Base-by-base conservation (phyloP, 2,113 vertebrate genomes). In the Cromileptes altivelis region DNA sequence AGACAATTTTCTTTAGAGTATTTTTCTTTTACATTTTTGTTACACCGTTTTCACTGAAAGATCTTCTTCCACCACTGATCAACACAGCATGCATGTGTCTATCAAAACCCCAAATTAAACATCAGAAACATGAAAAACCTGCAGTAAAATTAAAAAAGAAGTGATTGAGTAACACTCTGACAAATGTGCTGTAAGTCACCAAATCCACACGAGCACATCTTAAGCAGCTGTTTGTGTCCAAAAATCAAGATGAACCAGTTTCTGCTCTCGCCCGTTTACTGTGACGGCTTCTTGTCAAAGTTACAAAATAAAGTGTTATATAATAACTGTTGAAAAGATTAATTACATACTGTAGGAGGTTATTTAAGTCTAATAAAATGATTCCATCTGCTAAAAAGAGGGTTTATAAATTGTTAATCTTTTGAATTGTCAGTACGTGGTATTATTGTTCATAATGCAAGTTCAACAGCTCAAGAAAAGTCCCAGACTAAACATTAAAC, bases 401-500 rank as follows among this genome's bases (percentile, higher is more conserved):
- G 42, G 12, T 18, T 14, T 65, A 8, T 17, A 6, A 78, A 52
- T 78, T 53, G 17, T 79, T 45, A 21, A 21, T 63, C 13, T 49
- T 57, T 45, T 10, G 18, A 52, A 52, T 19, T 23, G 2, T 47
- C 19, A 49, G 3, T 6, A 10, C 9, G 11, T 45, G 11, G 42
- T 45, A 13, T n/a, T 81, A 1, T 13, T 62, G 63, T 37, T 65
- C 21, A 50, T 27, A 37, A 1, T 23, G 7, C 1, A 63, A 33
- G 13, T 71, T 75, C 17, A 62, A 37, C 15, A 75, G 60, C 50
- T 45, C 12, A 21, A 57, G 13, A 25, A 55, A 63, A 61, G 12
- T 17, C 4, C 27, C 37, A 27, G n/a, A 40, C 55, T 72, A 50
- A 72, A 50, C n/a, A 72, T 58, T 67, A 78, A 75, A 75, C 42